These are phyloP conservation scores for Mastacembelus armatus DNA, from an alignment of 2,797 vertebrate species.

Conservation along the genomic window DNA sequence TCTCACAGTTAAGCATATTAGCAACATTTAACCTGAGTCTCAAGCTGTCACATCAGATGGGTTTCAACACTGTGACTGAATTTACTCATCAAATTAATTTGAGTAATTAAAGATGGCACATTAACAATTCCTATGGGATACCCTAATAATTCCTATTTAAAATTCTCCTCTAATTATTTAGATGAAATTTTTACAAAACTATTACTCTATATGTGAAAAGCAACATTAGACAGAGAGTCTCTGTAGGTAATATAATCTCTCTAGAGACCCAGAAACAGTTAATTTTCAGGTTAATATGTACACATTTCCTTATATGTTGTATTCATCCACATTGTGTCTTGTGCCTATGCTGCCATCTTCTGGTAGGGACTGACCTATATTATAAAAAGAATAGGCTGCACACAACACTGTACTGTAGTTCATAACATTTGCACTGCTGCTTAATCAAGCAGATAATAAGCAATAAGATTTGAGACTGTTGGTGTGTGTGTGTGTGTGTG, in stretches of 20 bases:
- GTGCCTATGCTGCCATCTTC: conserved; percentile 75
- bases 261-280: conserved; percentile 21
- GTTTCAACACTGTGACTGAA: conserved; percentile 26
- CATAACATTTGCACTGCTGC: conserved; percentile 71
- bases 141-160: conserved; percentile 37
- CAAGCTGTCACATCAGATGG: conserved; percentile 7
- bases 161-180: conserved; percentile 49
- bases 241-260: conserved; percentile 39
- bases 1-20: conserved; percentile 4
- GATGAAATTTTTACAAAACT: conserved; percentile 33
- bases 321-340: conserved; percentile 1
- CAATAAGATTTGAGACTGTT: conserved; percentile 62
- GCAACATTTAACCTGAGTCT: conserved; percentile 24
- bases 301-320: conserved; percentile 20
- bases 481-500: conserved; percentile 40
- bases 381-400: conserved; percentile 12
- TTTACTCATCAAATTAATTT: conserved; percentile 52
- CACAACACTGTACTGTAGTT: conserved; percentile 48
- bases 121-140: conserved; percentile 52
- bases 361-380: conserved; percentile 34
- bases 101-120: conserved; percentile 59
- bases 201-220: conserved; percentile 30
- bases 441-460: conserved; percentile 81
- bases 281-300: conserved; percentile 29
- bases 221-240: conserved; percentile 38